These are phyloP conservation scores for Entomobrya proxima DNA, from an alignment of 2,888 invertebrate species.

Conservation along the genomic window DNA sequence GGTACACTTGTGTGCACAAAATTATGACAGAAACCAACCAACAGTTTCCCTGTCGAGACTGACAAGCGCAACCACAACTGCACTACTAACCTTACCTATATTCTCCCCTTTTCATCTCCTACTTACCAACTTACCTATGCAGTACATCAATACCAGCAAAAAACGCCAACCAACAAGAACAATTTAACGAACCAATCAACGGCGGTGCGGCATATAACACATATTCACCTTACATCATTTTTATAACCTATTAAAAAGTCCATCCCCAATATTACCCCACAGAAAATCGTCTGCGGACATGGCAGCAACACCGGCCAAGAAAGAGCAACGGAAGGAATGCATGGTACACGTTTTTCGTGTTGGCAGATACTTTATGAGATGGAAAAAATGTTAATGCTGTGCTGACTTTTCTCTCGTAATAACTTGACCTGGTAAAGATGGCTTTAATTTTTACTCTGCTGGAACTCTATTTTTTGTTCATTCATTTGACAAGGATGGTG, in stretches of 20 bases:
- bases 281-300: not conserved
- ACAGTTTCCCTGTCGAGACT: not conserved
- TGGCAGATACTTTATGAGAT: not conserved
- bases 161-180: constrained; percentile 23
- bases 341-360: constrained; percentile 1
- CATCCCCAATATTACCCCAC: constrained; percentile 32
- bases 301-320: not conserved
- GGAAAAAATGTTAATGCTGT: constrained; percentile 43
- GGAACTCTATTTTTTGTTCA: constrained; percentile 34
- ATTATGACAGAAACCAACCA: not conserved
- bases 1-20: not conserved
- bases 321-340: not conserved
- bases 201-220: not conserved
- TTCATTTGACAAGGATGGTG: not conserved
- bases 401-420: constrained; percentile 38
- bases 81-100: not conserved
- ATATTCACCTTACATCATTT: constrained; percentile 44
- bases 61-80: not conserved
- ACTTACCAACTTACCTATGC: not conserved
- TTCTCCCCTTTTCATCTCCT: not conserved
- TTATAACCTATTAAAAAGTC: constrained; percentile 49
- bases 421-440: constrained; percentile 33
- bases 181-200: constrained; percentile 58
- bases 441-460: constrained; percentile 50
- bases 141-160: not conserved